phyloP scores from a whole-genome alignment of 2,797 vertebrate species.

The Oophaga sylvatica region DNA sequence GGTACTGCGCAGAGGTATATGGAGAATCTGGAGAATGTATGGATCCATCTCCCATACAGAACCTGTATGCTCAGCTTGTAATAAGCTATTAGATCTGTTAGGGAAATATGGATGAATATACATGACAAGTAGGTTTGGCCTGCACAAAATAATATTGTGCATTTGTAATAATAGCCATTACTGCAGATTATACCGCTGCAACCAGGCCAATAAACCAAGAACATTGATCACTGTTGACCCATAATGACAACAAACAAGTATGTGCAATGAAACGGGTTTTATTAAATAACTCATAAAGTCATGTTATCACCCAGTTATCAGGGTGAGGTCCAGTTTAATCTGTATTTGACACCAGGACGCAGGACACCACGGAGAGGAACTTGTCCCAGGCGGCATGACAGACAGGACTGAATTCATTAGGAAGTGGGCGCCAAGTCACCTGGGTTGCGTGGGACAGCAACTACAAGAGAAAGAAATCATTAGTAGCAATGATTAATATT shows the following conservation, averaged over 20 bases:
- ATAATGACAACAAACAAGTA: background rate
- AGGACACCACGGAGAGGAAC: constrained; percentile 76
- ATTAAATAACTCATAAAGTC: background rate
- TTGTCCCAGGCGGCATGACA: constrained; percentile 83
- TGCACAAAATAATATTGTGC: too few relatives aligned
- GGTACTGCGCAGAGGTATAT: too few relatives aligned
- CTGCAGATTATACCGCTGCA: too few relatives aligned
- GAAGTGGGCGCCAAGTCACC: constrained; percentile 78
- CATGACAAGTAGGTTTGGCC: too few relatives aligned
- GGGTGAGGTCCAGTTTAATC: constrained; percentile 69
- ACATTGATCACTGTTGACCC: too few relatives aligned
- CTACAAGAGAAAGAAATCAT: constrained; percentile 69
- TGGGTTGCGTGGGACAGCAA: constrained; percentile 78
- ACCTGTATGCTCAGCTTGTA: too few relatives aligned
- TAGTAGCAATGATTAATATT: background rate
- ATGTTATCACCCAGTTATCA: background rate
- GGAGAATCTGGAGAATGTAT: too few relatives aligned
- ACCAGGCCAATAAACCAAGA: too few relatives aligned
- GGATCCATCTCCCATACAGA: too few relatives aligned
- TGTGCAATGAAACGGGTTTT: constrained; percentile 15
- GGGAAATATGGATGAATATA: too few relatives aligned
- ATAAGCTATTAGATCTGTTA: too few relatives aligned
- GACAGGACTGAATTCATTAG: constrained; percentile 71
- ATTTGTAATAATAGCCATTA: too few relatives aligned
- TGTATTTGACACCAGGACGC: constrained; percentile 84